A percentile compares a stretch with the other conserved stretches of the same genome.
These are phyloP conservation scores for Hololepta plana DNA, from an alignment of 2,888 invertebrate species.

Conservation along the genomic window DNA sequence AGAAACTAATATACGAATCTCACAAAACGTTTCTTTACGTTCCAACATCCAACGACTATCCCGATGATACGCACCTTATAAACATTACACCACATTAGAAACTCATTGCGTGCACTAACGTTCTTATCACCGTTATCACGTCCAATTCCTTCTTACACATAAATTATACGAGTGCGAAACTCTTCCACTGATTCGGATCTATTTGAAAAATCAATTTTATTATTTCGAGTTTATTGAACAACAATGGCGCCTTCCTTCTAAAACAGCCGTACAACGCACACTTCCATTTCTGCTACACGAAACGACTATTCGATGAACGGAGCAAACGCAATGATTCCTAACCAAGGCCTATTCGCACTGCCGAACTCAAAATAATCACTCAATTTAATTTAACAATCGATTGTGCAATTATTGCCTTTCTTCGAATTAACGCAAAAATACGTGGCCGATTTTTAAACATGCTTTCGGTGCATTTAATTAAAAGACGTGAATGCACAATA, in stretches of 20 bases:
- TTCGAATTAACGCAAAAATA: too few species aligned
- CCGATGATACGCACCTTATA: conserved; percentile 21
- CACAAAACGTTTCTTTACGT: conserved; percentile 20
- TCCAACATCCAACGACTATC: conserved; percentile 13
- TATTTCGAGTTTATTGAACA: conserved; percentile 24
- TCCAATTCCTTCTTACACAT: too few species aligned
- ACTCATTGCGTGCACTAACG: too few species aligned
- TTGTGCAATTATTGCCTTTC: too few species aligned
- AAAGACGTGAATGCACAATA: too few species aligned
- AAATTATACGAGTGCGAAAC: too few species aligned
- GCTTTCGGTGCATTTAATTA: too few species aligned
- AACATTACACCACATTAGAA: conserved; percentile 29
- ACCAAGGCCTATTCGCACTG: conserved; percentile 14
- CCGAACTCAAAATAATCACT: conserved; percentile 7
- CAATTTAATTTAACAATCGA: too few species aligned
- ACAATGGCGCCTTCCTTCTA: conserved; percentile 27
- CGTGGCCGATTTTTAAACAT: too few species aligned
- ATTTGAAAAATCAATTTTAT: too few species aligned
- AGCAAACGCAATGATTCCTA: conserved; percentile 20
- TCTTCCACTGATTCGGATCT: too few species aligned
- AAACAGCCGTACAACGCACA: conserved; percentile 26
- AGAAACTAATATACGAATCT: conserved; percentile 18
- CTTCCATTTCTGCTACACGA: conserved; percentile 16
- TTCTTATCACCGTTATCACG: too few species aligned
- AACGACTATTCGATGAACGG: conserved; percentile 13